phyloP scores from a whole-genome alignment of 2,888 invertebrate genomes.

The Drosophila ustulata region DNA sequence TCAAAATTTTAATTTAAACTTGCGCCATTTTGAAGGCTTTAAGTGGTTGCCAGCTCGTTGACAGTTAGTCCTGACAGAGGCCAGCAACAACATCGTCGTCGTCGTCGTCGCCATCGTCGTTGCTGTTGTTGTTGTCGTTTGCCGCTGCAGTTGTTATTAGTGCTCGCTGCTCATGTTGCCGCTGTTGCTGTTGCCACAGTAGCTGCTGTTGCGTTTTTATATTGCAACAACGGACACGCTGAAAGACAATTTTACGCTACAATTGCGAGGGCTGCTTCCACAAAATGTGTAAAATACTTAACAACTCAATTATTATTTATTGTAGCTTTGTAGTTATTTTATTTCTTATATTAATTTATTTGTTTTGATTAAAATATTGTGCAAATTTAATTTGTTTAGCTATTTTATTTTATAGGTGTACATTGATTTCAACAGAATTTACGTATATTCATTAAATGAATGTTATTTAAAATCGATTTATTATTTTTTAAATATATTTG shows the following conservation, averaged over 20 bases:
- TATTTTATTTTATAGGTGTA: no score
- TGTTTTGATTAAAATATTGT: no score
- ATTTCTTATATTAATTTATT: no score
- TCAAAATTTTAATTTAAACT: slow-evolving; percentile 82
- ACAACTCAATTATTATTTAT: not conserved
- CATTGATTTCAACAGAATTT: no score
- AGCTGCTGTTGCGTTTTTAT: slow-evolving; percentile 51
- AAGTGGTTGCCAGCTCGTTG: slow-evolving; percentile 82
- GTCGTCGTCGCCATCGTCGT: slow-evolving; percentile 26
- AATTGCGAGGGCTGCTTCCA: slow-evolving; percentile 37
- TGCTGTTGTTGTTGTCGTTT: slow-evolving; percentile 37
- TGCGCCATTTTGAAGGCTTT: slow-evolving; percentile 81
- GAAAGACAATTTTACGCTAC: slow-evolving; percentile 60
- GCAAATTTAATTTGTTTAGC: no score
- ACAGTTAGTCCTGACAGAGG: slow-evolving; percentile 76
- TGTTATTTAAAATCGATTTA: no score
- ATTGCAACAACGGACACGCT: slow-evolving; percentile 60
- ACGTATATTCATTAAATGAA: no score
- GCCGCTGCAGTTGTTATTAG: slow-evolving; percentile 75
- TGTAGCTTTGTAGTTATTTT: no score
- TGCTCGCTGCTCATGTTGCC: slow-evolving; percentile 60
- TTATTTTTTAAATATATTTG: no score
- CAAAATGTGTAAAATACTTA: not conserved
- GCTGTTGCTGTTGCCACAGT: slow-evolving; percentile 39
- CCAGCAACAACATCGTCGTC: slow-evolving; percentile 27